Evolutionary conservation across 2,888 invertebrate species (phyloP).

Genomic region (Folsomia manolachei): DNA sequence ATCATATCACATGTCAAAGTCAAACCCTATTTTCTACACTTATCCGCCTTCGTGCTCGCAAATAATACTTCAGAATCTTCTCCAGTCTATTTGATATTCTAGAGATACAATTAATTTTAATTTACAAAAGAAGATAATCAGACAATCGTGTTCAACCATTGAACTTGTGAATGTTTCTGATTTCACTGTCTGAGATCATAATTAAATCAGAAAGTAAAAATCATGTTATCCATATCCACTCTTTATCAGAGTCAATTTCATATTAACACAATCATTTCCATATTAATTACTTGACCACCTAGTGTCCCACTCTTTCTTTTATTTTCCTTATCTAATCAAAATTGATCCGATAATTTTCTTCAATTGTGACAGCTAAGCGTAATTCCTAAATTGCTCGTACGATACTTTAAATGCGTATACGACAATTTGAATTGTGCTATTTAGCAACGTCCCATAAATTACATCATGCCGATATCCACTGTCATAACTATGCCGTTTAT

Average conservation of each 20-base stretch:
- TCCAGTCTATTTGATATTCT: no score
- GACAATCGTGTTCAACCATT: no score
- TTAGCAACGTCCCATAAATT: background rate
- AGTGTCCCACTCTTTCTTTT: no score
- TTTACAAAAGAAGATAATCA: no score
- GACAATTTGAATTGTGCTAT: background rate
- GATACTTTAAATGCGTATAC: background rate
- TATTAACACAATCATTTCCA: background rate
- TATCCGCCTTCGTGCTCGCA: background rate
- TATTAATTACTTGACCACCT: background rate
- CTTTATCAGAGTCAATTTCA: no score
- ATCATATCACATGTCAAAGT: conserved; percentile 4
- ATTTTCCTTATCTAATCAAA: background rate
- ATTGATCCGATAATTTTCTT: background rate
- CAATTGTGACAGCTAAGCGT: background rate
- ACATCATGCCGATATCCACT: background rate
- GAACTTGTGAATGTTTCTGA: no score
- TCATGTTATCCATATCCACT: no score
- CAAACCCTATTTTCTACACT: background rate
- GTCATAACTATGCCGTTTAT: no score
- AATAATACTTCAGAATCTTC: conserved; percentile 5
- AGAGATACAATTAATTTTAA: no score
- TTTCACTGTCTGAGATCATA: no score
- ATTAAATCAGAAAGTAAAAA: background rate
- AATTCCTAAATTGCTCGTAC: background rate